A percentile compares a stretch with the other conserved stretches of the same genome.
Evolutionary conservation across 2,113 vertebrate species (phyloP).

Genomic region (Actenoides lindsayi): DNA sequence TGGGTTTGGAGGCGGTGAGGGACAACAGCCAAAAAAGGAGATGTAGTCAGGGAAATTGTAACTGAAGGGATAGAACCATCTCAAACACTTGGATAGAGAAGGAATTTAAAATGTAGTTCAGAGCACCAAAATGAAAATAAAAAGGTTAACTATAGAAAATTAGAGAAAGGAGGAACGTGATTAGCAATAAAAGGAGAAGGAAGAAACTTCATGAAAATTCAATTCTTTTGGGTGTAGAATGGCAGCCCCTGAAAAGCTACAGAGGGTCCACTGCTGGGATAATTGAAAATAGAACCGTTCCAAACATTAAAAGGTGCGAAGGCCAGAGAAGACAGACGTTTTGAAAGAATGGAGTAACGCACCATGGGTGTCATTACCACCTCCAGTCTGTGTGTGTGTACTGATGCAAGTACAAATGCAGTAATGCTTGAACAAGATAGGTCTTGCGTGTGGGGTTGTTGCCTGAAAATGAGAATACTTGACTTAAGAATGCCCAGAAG

Average conservation of each 20-base stretch:
- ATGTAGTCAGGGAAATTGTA: background rate
- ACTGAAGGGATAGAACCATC: background rate
- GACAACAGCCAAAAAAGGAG: background rate
- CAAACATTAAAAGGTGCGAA: background rate
- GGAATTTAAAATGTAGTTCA: background rate
- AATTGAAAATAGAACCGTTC: background rate
- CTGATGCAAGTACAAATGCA: background rate
- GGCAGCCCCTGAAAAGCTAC: background rate
- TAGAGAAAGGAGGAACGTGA: background rate
- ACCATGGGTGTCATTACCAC: background rate
- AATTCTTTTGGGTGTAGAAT: background rate
- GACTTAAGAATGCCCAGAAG: background rate
- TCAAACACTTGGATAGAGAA: background rate
- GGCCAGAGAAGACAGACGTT: background rate
- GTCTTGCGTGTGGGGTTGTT: background rate
- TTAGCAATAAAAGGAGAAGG: background rate
- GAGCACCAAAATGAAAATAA: background rate
- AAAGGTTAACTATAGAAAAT: background rate
- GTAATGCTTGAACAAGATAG: background rate
- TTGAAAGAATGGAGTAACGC: background rate
- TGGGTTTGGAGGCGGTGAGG: background rate
- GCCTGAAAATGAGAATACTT: background rate
- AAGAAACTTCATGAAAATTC: background rate
- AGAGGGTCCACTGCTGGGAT: background rate
- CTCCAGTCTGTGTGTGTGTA: background rate